Conservation (phyloP, 1,140 invertebrate genomes). For the Pinna nobilis region DNA sequence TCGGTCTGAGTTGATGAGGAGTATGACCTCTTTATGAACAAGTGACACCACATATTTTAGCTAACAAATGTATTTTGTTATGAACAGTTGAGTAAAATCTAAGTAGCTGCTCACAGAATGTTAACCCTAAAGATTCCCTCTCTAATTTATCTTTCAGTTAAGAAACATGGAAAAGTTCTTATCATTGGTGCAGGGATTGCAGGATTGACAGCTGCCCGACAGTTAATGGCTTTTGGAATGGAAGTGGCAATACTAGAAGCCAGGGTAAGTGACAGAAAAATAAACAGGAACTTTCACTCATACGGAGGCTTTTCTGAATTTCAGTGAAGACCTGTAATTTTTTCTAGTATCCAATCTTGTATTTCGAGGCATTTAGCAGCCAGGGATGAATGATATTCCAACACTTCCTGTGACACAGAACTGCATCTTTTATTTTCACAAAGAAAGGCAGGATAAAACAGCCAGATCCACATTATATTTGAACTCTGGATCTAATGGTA, state of each 20-base stretch:
- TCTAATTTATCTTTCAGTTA: slow-evolving; percentile 76
- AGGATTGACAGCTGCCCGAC: slow-evolving; percentile 93
- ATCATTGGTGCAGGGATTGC: slow-evolving; percentile 97
- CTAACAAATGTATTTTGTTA: not conserved
- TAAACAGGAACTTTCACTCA: no score
- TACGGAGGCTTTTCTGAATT: no score
- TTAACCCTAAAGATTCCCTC: no score
- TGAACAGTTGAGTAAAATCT: not conserved
- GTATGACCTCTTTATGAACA: no score
- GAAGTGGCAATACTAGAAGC: slow-evolving; percentile 97
- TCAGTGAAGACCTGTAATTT: not conserved
- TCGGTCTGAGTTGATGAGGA: no score
- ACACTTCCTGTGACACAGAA: no score
- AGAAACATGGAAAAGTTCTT: slow-evolving; percentile 92
- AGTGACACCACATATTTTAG: not conserved
- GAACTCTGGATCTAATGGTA: no score
- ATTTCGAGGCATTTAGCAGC: not conserved
- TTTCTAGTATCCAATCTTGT: not conserved
- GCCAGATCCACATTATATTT: no score
- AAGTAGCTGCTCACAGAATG: no score
- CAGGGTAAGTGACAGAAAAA: slow-evolving; percentile 83
- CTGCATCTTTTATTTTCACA: no score
- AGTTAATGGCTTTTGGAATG: slow-evolving; percentile 96
- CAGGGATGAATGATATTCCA: no score
- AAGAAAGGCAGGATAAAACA: no score